These are phyloP conservation scores for Idaea aversata DNA, from an alignment of 2,888 invertebrate genomes.

Conservation along the genomic window DNA sequence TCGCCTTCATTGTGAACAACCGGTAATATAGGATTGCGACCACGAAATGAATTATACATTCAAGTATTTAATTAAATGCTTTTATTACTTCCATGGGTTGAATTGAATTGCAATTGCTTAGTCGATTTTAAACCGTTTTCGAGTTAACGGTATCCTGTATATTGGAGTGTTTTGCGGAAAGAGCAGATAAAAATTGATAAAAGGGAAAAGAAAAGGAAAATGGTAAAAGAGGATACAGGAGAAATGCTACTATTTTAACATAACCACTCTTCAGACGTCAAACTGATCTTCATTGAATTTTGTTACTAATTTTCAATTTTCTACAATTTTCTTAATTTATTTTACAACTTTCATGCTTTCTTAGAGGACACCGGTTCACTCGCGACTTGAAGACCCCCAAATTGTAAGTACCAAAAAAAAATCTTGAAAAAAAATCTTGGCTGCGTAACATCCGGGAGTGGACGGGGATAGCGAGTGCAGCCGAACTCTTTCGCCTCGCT, in stretches of 20 bases:
- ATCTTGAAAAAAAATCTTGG: no score
- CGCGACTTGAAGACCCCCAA: no score
- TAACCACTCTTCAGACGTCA: neutral
- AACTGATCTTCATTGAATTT: no score
- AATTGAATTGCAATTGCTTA: neutral
- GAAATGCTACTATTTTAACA: neutral
- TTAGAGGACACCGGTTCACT: no score
- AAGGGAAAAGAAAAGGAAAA: neutral
- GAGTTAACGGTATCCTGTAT: neutral
- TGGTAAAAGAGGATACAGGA: neutral
- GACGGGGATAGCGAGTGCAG: no score
- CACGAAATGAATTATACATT: neutral
- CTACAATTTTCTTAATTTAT: neutral
- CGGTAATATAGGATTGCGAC: neutral
- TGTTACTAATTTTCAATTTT: neutral
- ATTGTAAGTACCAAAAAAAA: no score
- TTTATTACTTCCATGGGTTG: neutral
- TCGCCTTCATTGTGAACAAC: no score
- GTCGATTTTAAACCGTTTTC: neutral
- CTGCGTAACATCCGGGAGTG: no score
- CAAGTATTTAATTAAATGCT: slow-evolving; percentile 2
- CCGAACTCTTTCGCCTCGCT: no score
- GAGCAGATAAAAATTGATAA: neutral
- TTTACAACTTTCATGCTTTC: no score
- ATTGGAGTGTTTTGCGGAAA: neutral